Evolutionary conservation across 2,888 invertebrate genomes (phyloP), one percentile per base, ranked within the genome.

Genomic region (Mesorhabditis sp.): DNA sequence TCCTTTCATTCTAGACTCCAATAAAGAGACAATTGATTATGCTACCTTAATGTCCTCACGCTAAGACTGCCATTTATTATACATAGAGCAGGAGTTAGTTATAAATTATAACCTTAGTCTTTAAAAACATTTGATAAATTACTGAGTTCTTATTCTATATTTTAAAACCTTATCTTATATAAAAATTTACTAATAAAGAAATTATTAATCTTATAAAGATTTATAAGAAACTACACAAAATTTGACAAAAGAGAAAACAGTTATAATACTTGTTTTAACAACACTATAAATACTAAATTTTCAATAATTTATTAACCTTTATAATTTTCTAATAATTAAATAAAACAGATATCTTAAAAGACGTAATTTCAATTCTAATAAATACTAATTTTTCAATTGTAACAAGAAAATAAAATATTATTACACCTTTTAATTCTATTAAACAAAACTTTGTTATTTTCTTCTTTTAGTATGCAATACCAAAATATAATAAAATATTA

Each of bases 21-120:
- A 91, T 92, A 91, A 92, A 91, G 89, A 91, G 90, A 90, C 91
- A 90, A 91, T 88, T 90, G 88, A 90, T 91, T 91, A 90, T 91
- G 91, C 90, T 91, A 91, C 91, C 90, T 91, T 91, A 89, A 91
- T 89, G 91, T 91, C 90, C 90, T 91, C 89, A 91, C 89, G 86
- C 89, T 91, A 91, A 90, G 90, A 91, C 91, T 90, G 91, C 91
- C 90, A 90, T 91, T 91, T 87, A 91, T 90, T 84, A 76, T 85
- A 90, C 91, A 91, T 89, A 90, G 91, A 90, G 91, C 91, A 91
- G 91, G 90, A 88, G 87, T 88, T 88, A 91, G 89, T 88, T 91
- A 89, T 89, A 87, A 91, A 89, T 87, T 89, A 77, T 75, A 77
- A 71, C 76, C 76, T 77, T 74, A 78, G 78, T 78, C 75, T 78